Base-by-base conservation (phyloP, 2,888 invertebrate genomes). In the Tachina grossa region DNA sequence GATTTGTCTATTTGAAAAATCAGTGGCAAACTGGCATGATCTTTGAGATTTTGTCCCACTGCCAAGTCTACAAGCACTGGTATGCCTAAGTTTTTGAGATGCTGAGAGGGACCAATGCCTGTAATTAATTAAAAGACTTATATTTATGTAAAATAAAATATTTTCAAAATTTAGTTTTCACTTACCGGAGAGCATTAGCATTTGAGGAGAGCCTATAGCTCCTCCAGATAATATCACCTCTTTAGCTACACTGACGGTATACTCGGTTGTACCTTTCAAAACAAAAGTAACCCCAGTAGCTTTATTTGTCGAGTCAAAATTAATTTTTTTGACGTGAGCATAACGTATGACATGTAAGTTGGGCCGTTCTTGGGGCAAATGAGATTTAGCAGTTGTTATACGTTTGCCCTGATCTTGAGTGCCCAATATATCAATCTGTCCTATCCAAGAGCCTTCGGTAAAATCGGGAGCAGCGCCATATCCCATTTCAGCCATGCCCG, bases 171-270 rank as follows among this genome's bases (percentile, higher is more conserved):
- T 5, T 43, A 9, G 6, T 47, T 47, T 10, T 1, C 19, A 57
- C 45, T n/a, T 94, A 14, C 98, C 98, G 0, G 97, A 98, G 5
- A 98, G 92, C 97, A 98, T 96, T 57, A 98, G 93, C 31, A 98
- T 93, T 91, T 98, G 98, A 0, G 98, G 97, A n/a, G 96, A 96
- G 90, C 98, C 98, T 51, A 98, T 96, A 1, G 98, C 95, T 1
- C 98, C 98, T 0, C 97, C 98, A 11, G 97, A 96, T 68, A 98
- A 90, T 47, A 98, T 96, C 0, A 98, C 95, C 91, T 97, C 97
- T 90, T 96, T 97, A 85, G 94, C 94, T 0, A 97, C 97, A 2
- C 83, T 88, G 11, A 91, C 92, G 2, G 89, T 91, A 47, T 91
- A 90, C 81, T 92, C 91, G 87, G 94, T 93, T 4, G 95, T 95